Percentiles rank a stretch among this genome's conserved stretches.
Evolutionary conservation across 2,113 vertebrate species (phyloP).

Genomic region (Turnix velox): DNA sequence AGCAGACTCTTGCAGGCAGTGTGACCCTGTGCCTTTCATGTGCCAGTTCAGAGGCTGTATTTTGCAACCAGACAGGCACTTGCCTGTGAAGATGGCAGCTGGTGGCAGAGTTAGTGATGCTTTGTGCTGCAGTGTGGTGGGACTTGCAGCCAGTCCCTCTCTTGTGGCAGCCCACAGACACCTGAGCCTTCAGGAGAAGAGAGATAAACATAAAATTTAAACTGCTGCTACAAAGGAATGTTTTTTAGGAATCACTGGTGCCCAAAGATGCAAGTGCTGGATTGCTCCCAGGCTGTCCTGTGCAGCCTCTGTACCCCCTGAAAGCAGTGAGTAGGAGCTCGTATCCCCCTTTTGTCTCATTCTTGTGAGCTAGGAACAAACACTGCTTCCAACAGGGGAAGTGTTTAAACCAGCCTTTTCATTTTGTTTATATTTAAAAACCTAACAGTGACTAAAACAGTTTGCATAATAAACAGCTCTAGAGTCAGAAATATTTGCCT

Average conservation of each 20-base stretch:
- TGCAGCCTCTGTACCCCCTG: rapidly evolving
- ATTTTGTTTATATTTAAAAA: conserved; percentile 42
- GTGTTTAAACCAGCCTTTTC: background rate
- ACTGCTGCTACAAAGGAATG: background rate
- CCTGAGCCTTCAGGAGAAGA: background rate
- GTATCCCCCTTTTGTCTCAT: background rate
- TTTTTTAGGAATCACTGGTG: background rate
- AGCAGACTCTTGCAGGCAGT: background rate
- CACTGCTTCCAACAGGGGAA: background rate
- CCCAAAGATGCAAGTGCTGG: background rate
- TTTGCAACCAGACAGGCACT: background rate
- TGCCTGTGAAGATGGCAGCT: background rate
- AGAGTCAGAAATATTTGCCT: conserved; percentile 55
- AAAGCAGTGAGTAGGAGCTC: background rate
- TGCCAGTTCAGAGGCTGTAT: background rate
- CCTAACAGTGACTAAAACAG: conserved; percentile 34
- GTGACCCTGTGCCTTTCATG: background rate
- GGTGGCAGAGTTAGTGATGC: background rate
- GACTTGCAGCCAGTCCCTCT: background rate
- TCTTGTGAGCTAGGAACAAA: background rate
- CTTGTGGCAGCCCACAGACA: background rate
- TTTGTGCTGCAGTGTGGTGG: background rate
- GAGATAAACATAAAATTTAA: background rate
- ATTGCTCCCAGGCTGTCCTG: background rate
- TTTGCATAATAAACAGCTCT: conserved; percentile 59